A percentile compares a stretch with the other conserved stretches of the same genome.
phyloP scores from a whole-genome alignment of 92 coral and sea anemone species.

The Heliopora coerulea region DNA sequence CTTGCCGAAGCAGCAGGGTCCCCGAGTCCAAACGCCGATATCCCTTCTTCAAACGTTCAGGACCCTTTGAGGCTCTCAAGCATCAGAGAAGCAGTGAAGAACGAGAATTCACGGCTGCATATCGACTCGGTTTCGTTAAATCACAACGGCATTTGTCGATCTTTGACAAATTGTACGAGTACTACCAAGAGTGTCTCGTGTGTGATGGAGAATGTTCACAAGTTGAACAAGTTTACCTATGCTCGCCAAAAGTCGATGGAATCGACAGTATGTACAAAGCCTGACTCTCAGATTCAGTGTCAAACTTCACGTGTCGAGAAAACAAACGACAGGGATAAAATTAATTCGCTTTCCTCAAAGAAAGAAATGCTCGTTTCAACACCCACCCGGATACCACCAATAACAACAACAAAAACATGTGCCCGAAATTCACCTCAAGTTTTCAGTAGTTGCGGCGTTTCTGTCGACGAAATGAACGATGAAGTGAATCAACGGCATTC shows the following conservation, averaged over 20 bases:
- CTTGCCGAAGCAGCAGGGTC: conserved; percentile 99
- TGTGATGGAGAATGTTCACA: conserved; percentile 25
- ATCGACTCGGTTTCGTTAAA: conserved; percentile 87
- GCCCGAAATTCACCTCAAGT: conserved; percentile 15
- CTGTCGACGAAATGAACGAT: conserved; percentile 10
- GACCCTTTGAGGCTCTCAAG: conserved; percentile 24
- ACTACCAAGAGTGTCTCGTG: conserved; percentile 62
- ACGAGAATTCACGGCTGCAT: conserved; percentile 64
- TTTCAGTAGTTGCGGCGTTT: conserved; percentile 23
- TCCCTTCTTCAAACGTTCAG: conserved; percentile 79
- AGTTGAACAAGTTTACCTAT: conserved; percentile 35
- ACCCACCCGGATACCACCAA: conserved; percentile 47
- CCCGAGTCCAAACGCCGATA: conserved; percentile 98
- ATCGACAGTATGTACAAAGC: background rate
- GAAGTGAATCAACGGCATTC: conserved; percentile 61
- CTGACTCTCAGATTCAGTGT: background rate
- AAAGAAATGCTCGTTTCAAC: conserved; percentile 27
- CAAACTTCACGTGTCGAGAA: background rate
- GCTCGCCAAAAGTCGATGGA: conserved; percentile 12
- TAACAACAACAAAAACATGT: conserved; percentile 49
- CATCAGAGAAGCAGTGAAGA: conserved; percentile 70
- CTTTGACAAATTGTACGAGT: conserved; percentile 85
- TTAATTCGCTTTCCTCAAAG: conserved; percentile 1
- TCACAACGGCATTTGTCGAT: conserved; percentile 99
- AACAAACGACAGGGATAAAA: conserved; percentile 9